Percentiles rank a stretch among this genome's conserved stretches.
These are phyloP conservation scores for Ambastaia sidthimunki DNA, from an alignment of 2,797 vertebrate species.

Conservation along the genomic window DNA sequence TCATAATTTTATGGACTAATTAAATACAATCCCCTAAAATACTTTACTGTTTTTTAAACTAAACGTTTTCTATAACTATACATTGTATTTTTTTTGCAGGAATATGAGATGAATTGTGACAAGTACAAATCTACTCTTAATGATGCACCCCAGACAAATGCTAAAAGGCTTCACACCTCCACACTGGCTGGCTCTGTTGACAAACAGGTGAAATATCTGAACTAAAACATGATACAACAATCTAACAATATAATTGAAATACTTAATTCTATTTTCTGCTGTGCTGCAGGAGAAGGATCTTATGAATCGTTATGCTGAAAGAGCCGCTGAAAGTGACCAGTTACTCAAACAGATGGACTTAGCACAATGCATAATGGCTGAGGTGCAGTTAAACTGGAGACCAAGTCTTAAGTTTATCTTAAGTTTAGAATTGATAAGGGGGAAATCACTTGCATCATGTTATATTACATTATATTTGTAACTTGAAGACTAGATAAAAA, in stretches of 20 bases:
- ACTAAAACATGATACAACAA: not conserved
- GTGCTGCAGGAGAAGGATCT: constrained; percentile 85
- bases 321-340: constrained; percentile 82
- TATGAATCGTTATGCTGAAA: constrained; percentile 81
- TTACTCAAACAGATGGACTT: constrained; percentile 86
- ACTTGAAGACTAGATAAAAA: not conserved
- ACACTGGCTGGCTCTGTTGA: constrained; percentile 84
- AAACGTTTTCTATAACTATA: not conserved
- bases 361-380: constrained; percentile 82
- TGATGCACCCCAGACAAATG: constrained; percentile 63
- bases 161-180: constrained; percentile 72
- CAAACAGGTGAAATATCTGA: constrained; percentile 80
- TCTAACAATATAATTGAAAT: not conserved
- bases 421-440: not conserved
- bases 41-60: not conserved
- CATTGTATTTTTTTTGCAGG: constrained; percentile 73
- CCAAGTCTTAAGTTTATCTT: no score
- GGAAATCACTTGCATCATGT: no score
- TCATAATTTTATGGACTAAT: not conserved
- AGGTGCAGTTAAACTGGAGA: constrained; percentile 73
- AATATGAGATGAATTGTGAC: constrained; percentile 84
- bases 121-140: constrained; percentile 87
- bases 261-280: constrained; percentile 19
- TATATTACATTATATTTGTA: not conserved
- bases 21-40: not conserved